These are phyloP conservation scores for Austrolebias charrua DNA, from an alignment of 2,797 vertebrate species.

Conservation along the genomic window DNA sequence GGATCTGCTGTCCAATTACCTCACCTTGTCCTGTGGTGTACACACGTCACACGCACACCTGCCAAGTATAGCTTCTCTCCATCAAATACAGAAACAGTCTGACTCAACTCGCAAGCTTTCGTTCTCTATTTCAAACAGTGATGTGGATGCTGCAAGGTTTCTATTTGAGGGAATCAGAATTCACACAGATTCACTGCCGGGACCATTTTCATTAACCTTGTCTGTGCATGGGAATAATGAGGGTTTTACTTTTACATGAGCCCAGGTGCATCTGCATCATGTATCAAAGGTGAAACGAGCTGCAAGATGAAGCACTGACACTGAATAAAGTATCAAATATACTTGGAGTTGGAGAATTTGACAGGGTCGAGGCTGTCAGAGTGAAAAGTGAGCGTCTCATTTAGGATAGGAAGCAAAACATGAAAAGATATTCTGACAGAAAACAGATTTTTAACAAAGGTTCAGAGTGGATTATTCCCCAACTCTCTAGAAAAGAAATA, in stretches of 20 bases:
- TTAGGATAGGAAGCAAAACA: conserved; percentile 7
- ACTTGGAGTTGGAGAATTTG: conserved; percentile 48
- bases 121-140: conserved; percentile 14
- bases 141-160: conserved; percentile 25
- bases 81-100: conserved; percentile 36
- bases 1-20: conserved; percentile 17
- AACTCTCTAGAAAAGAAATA: too few relatives aligned
- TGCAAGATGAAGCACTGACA: conserved; percentile 49
- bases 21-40: conserved; percentile 37
- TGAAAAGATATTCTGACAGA: conserved; percentile 4
- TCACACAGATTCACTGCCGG: conserved; percentile 48
- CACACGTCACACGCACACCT: conserved; percentile 14
- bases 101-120: conserved; percentile 9
- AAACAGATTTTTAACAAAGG: not conserved
- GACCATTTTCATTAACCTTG: conserved; percentile 59
- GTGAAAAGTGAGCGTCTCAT: conserved; percentile 36
- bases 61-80: conserved; percentile 54
- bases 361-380: conserved; percentile 24
- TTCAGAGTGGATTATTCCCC: too few relatives aligned
- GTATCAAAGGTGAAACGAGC: conserved; percentile 43
- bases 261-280: conserved; percentile 49
- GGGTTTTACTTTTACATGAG: conserved; percentile 74
- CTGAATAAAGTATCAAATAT: conserved; percentile 38
- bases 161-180: conserved; percentile 40
- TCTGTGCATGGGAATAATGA: conserved; percentile 46